Percentiles rank a stretch among this genome's conserved stretches.
Evolutionary conservation across 2,113 vertebrate species (phyloP).

Genomic region (Ailuropoda melanoleuca): DNA sequence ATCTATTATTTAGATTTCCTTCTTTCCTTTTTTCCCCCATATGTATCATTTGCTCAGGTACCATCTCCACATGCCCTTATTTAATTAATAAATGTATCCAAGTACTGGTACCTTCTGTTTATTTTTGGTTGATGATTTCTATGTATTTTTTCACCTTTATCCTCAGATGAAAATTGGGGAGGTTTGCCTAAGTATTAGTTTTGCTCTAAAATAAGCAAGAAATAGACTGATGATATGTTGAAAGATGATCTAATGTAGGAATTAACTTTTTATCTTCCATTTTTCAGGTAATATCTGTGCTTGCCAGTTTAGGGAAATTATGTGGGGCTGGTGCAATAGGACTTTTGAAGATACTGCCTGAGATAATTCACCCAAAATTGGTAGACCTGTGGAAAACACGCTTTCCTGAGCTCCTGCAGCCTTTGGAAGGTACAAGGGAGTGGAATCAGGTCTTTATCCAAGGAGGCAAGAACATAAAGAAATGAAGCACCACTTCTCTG

Average conservation of each 20-base stretch:
- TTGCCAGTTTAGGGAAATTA: slow-evolving; percentile 64
- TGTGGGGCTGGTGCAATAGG: slow-evolving; percentile 67
- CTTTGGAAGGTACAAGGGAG: slow-evolving; percentile 67
- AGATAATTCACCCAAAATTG: slow-evolving; percentile 73
- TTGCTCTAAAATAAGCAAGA: neutral
- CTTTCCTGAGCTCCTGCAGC: slow-evolving; percentile 60
- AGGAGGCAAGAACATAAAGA: neutral
- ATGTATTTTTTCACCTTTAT: neutral
- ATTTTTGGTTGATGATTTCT: neutral
- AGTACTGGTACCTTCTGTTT: neutral
- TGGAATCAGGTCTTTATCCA: neutral
- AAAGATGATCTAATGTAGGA: neutral
- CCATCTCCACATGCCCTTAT: neutral
- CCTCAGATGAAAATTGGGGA: neutral
- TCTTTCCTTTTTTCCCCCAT: neutral
- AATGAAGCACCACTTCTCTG: neutral
- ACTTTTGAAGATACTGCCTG: slow-evolving; percentile 71
- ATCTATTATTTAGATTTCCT: neutral
- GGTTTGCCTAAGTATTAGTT: neutral
- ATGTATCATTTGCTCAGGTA: neutral
- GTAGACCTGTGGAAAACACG: slow-evolving; percentile 60
- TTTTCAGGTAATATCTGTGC: slow-evolving; percentile 68
- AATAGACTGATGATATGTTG: neutral
- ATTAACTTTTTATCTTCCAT: neutral
- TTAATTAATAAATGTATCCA: neutral